Evolutionary conservation across 1,140 invertebrate genomes (phyloP), one percentile per base, ranked within the genome.

Genomic region (Cydia splendana): DNA sequence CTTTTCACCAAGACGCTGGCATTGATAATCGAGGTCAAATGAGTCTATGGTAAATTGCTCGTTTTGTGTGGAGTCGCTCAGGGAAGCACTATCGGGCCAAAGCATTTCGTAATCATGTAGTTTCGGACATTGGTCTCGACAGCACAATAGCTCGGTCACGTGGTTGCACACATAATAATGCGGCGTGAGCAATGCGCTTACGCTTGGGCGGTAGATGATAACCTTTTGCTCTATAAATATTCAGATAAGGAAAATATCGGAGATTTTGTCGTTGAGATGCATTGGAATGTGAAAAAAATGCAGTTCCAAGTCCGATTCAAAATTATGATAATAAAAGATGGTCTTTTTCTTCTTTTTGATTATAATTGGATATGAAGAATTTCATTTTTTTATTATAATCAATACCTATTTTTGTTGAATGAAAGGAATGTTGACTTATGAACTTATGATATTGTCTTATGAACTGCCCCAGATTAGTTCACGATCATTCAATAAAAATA

Each of bases 111-210:
- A 71, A 71, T 71, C n/a, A 42, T 20, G 34, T 71, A 71, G 34
- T 42, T 30, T 42, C 67, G 67, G 34, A 18, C 34, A 20, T 38
- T 71, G n/a, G 15, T 71, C 67, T 71, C 34, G 34, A 42, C 18
- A 38, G 2, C 38, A 71, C 18, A 34, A 71, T 18, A 71, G 6
- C 28, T 24, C 10, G 20, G 3, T 38, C 67, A 71, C 67, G 34
- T 71, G 67, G 67, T 4, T n/a, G 15, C 34, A 67, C 28, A 34
- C 34, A 71, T 71, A 71, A 71, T 18, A 38, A 71, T 12, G 67
- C 30, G 15, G 30, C 67, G 9, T 42, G 10, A 71, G 67, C 45
- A 71, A 71, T 71, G 34, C 28, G 4, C 57, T 24, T 20, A 20
- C 57, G 57, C 57, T 62, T 62, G 57, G 10, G 57, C 20, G 57